Percentiles rank a stretch among this genome's conserved stretches.
Evolutionary conservation across 2,113 vertebrate species (phyloP).

Genomic region (Triplophysa siluroides): DNA sequence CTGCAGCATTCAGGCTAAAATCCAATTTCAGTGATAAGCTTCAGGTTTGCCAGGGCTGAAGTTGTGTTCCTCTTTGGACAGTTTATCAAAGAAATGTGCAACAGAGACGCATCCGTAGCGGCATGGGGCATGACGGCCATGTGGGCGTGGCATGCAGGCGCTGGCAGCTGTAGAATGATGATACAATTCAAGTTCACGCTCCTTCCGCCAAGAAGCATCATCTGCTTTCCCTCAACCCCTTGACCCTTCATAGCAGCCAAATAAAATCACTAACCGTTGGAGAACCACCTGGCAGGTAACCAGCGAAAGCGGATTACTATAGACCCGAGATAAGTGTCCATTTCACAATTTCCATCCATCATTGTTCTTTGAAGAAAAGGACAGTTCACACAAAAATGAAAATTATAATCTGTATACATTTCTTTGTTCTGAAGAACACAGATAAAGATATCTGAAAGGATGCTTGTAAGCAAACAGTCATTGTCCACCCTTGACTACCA

Average conservation of each 20-base stretch:
- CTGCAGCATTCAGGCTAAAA: conserved; percentile 63
- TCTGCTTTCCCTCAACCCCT: neutral
- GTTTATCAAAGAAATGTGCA: conserved; percentile 60
- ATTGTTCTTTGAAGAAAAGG: no score
- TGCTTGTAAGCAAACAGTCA: no score
- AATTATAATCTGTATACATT: no score
- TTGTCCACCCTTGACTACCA: no score
- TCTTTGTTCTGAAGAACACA: no score
- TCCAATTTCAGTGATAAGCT: conserved; percentile 67
- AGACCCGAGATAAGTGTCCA: neutral
- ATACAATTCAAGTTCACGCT: neutral
- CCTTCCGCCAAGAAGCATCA: neutral
- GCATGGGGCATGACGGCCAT: conserved; percentile 54
- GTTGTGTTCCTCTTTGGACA: conserved; percentile 67
- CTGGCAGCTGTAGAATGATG: neutral
- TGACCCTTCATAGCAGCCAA: neutral
- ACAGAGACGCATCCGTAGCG: conserved; percentile 53
- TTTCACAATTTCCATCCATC: no score
- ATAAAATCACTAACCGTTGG: neutral
- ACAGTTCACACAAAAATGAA: no score
- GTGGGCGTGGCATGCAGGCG: neutral
- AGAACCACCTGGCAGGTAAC: neutral
- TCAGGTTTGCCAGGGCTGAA: conserved; percentile 71
- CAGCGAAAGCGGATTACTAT: neutral
- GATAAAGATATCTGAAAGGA: no score